Percentiles rank a stretch among this genome's conserved stretches.
These are phyloP conservation scores for Plecotus auritus DNA, from an alignment of 2,113 vertebrate species.

Conservation along the genomic window DNA sequence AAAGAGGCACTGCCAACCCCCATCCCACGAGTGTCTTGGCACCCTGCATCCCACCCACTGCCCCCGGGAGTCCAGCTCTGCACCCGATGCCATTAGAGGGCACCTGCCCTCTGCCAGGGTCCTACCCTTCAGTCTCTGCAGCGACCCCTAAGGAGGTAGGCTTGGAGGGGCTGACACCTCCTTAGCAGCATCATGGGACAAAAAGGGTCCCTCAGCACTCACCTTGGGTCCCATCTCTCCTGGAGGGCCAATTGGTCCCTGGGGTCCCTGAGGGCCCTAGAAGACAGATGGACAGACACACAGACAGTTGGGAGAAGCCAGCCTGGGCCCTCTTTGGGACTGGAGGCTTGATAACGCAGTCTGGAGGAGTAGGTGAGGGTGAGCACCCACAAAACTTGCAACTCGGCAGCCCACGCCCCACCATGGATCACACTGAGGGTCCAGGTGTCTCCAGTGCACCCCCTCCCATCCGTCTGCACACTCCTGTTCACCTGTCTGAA, in stretches of 20 bases:
- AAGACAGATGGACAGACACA: slow-evolving; percentile 68
- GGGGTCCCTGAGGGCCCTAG: slow-evolving; percentile 89
- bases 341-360: neutral
- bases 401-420: fast-evolving
- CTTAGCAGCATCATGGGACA: neutral
- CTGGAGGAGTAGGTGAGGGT: neutral
- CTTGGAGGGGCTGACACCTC: neutral
- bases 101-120: neutral
- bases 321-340: neutral
- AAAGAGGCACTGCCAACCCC: neutral
- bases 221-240: slow-evolving; percentile 92
- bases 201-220: slow-evolving; percentile 52
- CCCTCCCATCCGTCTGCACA: neutral
- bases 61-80: neutral
- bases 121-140: neutral
- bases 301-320: neutral
- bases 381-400: neutral
- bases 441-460: too few relatives aligned
- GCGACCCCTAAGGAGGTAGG: neutral
- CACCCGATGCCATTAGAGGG: fast-evolving
- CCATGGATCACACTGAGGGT: fast-evolving
- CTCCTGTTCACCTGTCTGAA: neutral
- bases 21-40: too few relatives aligned
- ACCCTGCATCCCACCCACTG: neutral
- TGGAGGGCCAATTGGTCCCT: slow-evolving; percentile 85